phyloP scores from a whole-genome alignment of 2,797 vertebrate genomes.

The Semaprochilodus insignis region DNA sequence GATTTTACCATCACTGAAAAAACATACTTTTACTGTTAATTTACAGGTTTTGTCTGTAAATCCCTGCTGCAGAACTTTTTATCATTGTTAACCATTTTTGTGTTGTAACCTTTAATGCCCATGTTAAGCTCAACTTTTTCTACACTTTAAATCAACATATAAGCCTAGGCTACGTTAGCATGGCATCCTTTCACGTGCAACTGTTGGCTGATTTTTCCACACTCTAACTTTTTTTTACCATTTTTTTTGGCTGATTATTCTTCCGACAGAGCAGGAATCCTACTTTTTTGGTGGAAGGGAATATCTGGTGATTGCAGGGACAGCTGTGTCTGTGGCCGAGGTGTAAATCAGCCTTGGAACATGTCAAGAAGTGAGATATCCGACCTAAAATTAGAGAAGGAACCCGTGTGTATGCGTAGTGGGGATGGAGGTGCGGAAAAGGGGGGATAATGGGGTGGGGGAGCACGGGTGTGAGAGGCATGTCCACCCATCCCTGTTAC shows the following conservation, averaged over 20 bases:
- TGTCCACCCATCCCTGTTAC: conserved; percentile 76
- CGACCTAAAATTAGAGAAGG: conserved; percentile 80
- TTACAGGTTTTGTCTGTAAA: no score
- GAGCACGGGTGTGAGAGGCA: conserved; percentile 68
- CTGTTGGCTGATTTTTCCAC: conserved; percentile 7
- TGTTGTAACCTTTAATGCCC: conserved; percentile 6
- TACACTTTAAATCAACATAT: background rate
- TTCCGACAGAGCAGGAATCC: conserved; percentile 10
- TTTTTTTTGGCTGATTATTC: conserved; percentile 30
- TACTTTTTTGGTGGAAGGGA: conserved; percentile 76
- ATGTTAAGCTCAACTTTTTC: background rate
- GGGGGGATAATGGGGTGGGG: conserved; percentile 64
- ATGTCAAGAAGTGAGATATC: conserved; percentile 81
- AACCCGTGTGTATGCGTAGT: conserved; percentile 73
- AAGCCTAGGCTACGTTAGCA: background rate
- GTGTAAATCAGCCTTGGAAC: conserved; percentile 83
- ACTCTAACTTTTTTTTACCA: conserved; percentile 29
- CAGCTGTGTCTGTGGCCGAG: conserved; percentile 81
- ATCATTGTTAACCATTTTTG: conserved; percentile 11
- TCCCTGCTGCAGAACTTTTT: no score
- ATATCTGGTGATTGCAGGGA: conserved; percentile 75
- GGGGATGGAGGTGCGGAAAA: conserved; percentile 62
- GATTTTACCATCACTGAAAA: no score
- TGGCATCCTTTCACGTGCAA: background rate
- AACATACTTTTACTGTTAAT: no score